A percentile compares a stretch with the other conserved stretches of the same genome.
Conservation (phyloP, 1,140 invertebrate genomes). For the Homarus americanus region DNA sequence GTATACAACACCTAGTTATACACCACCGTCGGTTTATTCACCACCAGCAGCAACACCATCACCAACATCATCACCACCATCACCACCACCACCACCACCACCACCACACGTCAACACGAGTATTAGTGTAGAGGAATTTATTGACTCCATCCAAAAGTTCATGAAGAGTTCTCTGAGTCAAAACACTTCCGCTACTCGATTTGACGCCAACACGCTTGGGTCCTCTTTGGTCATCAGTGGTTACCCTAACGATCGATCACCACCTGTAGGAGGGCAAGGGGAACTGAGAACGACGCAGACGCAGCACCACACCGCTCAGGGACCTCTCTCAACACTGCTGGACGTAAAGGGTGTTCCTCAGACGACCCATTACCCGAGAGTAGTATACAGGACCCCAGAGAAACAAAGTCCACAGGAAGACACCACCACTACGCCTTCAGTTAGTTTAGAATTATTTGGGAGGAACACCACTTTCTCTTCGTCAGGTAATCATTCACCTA, state of each 20-base stretch:
- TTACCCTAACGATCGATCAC: neutral
- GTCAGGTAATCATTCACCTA: neutral
- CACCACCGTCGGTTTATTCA: neutral
- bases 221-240: too few relatives aligned
- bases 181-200: too few relatives aligned
- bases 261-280: neutral
- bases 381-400: neutral
- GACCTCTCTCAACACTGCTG: neutral
- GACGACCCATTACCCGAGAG: neutral
- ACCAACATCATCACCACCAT: neutral
- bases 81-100: neutral
- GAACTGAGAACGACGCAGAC: too few relatives aligned
- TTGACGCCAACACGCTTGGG: too few relatives aligned
- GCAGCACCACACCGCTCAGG: neutral
- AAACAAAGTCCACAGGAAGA: neutral
- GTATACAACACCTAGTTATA: neutral
- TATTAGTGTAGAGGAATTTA: neutral
- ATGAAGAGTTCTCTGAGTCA: too few relatives aligned
- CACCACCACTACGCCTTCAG: too few relatives aligned
- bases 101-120: neutral
- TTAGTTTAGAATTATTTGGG: too few relatives aligned
- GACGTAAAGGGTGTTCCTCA: neutral
- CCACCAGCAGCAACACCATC: neutral
- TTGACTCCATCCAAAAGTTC: too few relatives aligned
- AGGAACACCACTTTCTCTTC: too few relatives aligned